These are phyloP conservation scores for Apostichopus parvimensis DNA, from an alignment of 35 echinoderm and acorn worm genomes.

Conservation along the genomic window DNA sequence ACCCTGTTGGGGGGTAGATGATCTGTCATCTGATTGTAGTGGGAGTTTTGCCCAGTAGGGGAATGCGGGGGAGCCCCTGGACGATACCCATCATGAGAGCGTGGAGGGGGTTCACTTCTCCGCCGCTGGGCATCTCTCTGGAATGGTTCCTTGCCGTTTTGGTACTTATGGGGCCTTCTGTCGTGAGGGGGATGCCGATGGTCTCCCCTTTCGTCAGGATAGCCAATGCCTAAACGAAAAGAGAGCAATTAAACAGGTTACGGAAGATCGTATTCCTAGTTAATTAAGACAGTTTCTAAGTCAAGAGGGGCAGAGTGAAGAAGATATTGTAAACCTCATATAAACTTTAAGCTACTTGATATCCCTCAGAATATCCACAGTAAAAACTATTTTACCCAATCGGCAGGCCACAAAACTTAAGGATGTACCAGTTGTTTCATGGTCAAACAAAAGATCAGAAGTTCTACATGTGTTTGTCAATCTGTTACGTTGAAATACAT, in stretches of 20 bases:
- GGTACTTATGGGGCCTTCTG: conserved; percentile 16
- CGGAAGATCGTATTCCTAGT: background rate
- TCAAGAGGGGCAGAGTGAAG: too few relatives aligned
- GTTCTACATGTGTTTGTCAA: too few relatives aligned
- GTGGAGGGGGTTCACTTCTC: conserved; percentile 35
- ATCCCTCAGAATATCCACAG: too few relatives aligned
- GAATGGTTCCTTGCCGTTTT: conserved; percentile 41
- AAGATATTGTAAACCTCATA: too few relatives aligned
- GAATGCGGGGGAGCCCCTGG: background rate
- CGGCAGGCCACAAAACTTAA: too few relatives aligned
- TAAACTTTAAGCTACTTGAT: too few relatives aligned
- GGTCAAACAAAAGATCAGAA: too few relatives aligned
- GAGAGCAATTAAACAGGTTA: background rate
- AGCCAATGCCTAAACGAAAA: background rate
- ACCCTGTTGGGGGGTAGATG: conserved; percentile 21
- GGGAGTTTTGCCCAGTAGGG: background rate
- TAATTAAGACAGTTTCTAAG: background rate
- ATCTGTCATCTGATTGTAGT: conserved; percentile 20
- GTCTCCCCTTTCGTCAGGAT: conserved; percentile 36
- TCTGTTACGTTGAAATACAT: too few relatives aligned
- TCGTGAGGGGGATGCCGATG: conserved; percentile 15
- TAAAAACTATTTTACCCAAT: too few relatives aligned
- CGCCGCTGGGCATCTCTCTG: conserved; percentile 26
- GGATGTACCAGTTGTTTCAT: too few relatives aligned
- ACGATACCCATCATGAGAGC: conserved; percentile 23